phyloP scores from a whole-genome alignment of 1,140 invertebrate species.

The Drosophila paulistorum region DNA sequence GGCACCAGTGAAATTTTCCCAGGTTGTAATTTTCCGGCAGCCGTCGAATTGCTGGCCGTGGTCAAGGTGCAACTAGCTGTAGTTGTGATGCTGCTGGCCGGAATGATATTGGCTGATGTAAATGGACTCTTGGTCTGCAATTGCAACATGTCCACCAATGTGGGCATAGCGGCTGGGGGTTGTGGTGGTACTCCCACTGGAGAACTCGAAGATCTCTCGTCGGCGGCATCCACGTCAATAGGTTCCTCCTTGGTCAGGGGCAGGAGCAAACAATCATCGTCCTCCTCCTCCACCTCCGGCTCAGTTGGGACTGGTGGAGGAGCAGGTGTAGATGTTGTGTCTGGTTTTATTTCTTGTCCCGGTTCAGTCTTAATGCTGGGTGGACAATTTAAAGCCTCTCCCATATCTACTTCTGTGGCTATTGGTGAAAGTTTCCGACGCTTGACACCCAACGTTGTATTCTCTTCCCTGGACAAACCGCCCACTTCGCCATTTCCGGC shows the following conservation, averaged over 20 bases:
- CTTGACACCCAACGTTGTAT: slow-evolving; percentile 33
- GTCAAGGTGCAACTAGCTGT: slow-evolving; percentile 20
- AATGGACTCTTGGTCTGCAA: slow-evolving; percentile 55
- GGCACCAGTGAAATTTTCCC: slow-evolving; percentile 79
- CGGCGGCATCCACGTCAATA: slow-evolving; percentile 78
- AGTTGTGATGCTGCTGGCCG: slow-evolving; percentile 56
- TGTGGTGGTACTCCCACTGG: neutral
- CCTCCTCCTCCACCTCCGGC: slow-evolving; percentile 64
- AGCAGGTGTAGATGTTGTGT: slow-evolving; percentile 24
- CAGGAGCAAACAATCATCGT: slow-evolving; percentile 67
- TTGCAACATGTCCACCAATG: slow-evolving; percentile 64
- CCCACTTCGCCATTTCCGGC: slow-evolving; percentile 40
- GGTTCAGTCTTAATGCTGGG: slow-evolving; percentile 72
- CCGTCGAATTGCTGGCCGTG: slow-evolving; percentile 22
- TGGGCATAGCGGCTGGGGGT: slow-evolving; percentile 37
- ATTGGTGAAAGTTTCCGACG: slow-evolving; percentile 49
- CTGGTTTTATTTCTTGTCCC: slow-evolving; percentile 22
- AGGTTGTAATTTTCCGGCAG: slow-evolving; percentile 44
- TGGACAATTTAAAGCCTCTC: slow-evolving; percentile 60
- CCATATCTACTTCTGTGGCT: slow-evolving; percentile 79
- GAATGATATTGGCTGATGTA: slow-evolving; percentile 64
- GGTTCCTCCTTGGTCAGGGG: slow-evolving; percentile 75
- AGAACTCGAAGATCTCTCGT: slow-evolving; percentile 33
- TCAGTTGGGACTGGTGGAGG: slow-evolving; percentile 12
- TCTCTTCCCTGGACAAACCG: slow-evolving; percentile 41